Base-by-base conservation (phyloP, 2,797 vertebrate species). In the Sebastes elongatus region DNA sequence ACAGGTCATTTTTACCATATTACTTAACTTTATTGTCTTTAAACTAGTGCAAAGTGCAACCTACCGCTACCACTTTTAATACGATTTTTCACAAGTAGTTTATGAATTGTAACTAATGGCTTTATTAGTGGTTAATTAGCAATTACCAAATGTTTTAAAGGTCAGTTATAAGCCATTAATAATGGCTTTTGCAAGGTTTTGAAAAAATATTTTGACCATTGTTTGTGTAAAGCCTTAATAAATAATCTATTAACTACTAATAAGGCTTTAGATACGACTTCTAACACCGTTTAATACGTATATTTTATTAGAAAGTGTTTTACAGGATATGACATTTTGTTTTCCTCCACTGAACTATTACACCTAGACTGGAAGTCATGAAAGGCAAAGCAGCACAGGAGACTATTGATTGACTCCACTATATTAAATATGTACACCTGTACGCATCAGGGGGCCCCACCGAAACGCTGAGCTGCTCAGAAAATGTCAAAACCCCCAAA, bases 1-100 rank as follows among this genome's bases (percentile, higher is more conserved):
- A 99, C 97, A 98, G 98, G 98, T 99, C 11, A 20, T 68, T 84
- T 60, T 76, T 8, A 7, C 8, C 4, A 9, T 23, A 18, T 59
- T 59, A 20, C n/a, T 23, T 3, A 32, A 56, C 10, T 35, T 62
- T 66, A 2, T 65, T 57, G 42, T 55, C 7, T 68, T 67, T 35
- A 22, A 16, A 69, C 0, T 8, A 6, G 22, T 30, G 3, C 6
- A 1, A 10, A 33, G 18, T 25, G 25, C 28, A 68, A 52, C 22
- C 20, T 22, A 8, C 7, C 6, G 27, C 32, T 18, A 32, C 10
- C 27, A 10, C 6, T 65, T 76, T 32, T 1, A 33, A 5, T 10
- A 8, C 1, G 5, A 10, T n/a, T 56, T 25, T 38, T 55, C 1
- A 49, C 1, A 25, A 28, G 2, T 18, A 3, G 10, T 28, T 59